Evolutionary conservation across 2,113 vertebrate species (phyloP).

Genomic region (Burhinus bistriatus): DNA sequence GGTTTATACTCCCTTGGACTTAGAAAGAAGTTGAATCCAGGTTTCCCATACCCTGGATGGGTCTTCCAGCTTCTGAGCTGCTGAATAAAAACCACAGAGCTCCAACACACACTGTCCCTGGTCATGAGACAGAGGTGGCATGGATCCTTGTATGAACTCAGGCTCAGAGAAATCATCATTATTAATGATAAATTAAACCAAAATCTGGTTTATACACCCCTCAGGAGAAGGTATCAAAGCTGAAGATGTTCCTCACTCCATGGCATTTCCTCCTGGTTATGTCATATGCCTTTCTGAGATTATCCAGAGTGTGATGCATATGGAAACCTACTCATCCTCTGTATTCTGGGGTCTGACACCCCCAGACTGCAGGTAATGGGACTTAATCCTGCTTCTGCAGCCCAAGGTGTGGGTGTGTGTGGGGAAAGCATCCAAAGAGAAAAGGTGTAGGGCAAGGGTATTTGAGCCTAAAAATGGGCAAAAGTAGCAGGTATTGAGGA

Average conservation of each 20-base stretch:
- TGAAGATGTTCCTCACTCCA: not conserved
- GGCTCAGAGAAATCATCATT: not conserved
- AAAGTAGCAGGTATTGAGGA: not conserved
- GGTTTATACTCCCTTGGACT: not conserved
- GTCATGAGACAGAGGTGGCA: not conserved
- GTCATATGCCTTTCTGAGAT: not conserved
- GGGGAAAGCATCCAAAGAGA: not conserved
- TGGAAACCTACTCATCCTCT: not conserved
- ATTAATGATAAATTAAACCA: not conserved
- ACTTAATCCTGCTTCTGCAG: not conserved
- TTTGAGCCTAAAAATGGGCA: not conserved
- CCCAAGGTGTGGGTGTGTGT: not conserved
- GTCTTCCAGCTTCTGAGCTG: not conserved
- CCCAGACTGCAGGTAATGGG: not conserved
- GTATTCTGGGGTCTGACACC: not conserved
- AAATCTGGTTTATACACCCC: not conserved
- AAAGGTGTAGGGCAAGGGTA: not conserved
- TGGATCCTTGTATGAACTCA: not conserved
- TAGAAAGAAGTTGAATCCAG: not conserved
- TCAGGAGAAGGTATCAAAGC: not conserved
- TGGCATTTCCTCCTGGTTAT: not conserved
- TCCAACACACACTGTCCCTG: not conserved
- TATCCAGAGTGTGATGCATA: rapidly evolving
- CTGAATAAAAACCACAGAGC: not conserved
- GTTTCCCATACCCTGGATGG: not conserved